Conservation (phyloP, 23 tunicate genomes). For the Trididemnum miniatum region DNA sequence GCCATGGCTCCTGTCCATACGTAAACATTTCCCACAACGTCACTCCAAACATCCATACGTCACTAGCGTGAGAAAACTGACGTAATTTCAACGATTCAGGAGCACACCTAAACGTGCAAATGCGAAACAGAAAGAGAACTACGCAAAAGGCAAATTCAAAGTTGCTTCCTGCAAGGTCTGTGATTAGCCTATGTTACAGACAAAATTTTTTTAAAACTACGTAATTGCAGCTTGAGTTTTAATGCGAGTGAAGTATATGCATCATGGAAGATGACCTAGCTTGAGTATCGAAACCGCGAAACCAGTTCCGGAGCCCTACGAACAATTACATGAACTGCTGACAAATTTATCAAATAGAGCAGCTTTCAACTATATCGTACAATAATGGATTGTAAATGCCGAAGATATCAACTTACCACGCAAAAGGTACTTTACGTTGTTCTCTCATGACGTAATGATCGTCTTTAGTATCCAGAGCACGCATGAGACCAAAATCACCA, state of each 20-base stretch:
- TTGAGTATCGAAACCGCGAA: too few relatives aligned
- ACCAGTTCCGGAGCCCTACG: too few relatives aligned
- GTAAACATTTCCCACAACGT: conserved; percentile 98
- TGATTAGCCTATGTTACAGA: too few relatives aligned
- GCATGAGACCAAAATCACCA: conserved; percentile 98
- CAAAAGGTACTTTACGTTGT: conserved; percentile 93
- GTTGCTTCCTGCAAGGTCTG: too few relatives aligned
- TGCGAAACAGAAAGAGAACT: too few relatives aligned
- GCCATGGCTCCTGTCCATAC: conserved; percentile 93
- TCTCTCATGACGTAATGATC: conserved; percentile 96
- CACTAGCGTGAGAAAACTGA: conserved; percentile 90
- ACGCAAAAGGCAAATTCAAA: too few relatives aligned
- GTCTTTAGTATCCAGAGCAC: conserved; percentile 84
- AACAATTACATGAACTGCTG: too few relatives aligned
- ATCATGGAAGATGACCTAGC: too few relatives aligned
- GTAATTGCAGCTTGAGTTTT: neutral
- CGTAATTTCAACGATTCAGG: conserved; percentile 93
- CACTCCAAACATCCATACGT: conserved; percentile 95
- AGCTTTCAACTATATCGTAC: too few relatives aligned
- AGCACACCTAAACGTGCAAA: conserved; percentile 58
- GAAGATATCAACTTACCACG: conserved; percentile 91
- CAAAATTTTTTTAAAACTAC: too few relatives aligned
- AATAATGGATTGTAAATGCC: too few relatives aligned
- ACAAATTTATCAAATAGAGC: too few relatives aligned
- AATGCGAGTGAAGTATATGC: neutral